These are phyloP conservation scores for Notiomystis cincta DNA, from an alignment of 2,113 vertebrate genomes.

Conservation along the genomic window DNA sequence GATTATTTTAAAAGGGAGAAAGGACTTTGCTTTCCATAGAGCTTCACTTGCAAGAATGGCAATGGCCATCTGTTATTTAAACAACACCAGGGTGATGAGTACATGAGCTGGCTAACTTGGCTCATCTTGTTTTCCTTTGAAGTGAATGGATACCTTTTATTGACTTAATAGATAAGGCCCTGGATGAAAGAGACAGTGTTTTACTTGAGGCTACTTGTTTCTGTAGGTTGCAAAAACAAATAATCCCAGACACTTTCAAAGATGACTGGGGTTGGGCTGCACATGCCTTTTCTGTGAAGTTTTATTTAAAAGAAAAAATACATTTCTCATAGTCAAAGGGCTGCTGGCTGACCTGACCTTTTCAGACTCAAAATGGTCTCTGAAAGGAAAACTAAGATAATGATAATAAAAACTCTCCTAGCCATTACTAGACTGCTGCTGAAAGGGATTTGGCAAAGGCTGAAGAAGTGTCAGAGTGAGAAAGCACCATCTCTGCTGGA, in stretches of 20 bases:
- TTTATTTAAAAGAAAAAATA: background rate
- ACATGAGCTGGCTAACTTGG: background rate
- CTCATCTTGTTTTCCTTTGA: background rate
- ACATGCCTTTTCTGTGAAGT: background rate
- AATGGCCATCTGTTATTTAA: background rate
- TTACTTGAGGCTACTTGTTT: background rate
- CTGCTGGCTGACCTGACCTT: background rate
- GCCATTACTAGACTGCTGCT: background rate
- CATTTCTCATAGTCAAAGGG: background rate
- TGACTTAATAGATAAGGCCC: background rate
- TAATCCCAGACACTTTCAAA: background rate
- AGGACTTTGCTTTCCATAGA: background rate
- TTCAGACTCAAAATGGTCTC: background rate
- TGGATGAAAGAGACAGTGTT: background rate
- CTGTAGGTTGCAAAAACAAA: background rate
- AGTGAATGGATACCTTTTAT: background rate
- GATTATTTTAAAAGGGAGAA: background rate
- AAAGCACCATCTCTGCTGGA: background rate
- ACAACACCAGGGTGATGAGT: background rate
- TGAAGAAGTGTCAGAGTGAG: background rate
- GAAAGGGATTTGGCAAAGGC: conserved; percentile 12
- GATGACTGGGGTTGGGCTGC: background rate
- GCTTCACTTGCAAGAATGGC: background rate
- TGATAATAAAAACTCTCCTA: background rate
- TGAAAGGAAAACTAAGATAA: background rate